These are phyloP conservation scores for Macaria notata DNA, from an alignment of 2,888 invertebrate genomes.

Conservation along the genomic window DNA sequence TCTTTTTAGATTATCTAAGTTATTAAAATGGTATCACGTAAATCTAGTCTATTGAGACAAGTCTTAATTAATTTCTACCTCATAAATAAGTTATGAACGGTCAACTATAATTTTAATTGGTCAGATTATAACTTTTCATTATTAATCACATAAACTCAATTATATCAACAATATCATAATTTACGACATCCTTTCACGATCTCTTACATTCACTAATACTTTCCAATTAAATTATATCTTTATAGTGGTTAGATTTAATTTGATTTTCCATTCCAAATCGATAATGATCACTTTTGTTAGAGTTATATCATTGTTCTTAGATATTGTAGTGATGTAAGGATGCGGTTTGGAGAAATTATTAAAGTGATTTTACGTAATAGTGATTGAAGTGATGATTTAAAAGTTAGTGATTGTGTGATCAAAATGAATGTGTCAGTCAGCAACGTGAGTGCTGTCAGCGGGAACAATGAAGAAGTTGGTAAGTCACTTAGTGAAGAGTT, in stretches of 20 bases:
- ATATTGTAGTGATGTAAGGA: constrained; percentile 21
- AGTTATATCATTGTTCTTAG: constrained; percentile 32
- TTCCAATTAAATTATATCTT: constrained; percentile 26
- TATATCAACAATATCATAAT: constrained; percentile 5
- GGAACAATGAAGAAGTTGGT: constrained; percentile 66
- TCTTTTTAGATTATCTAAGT: too few relatives aligned
- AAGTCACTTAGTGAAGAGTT: constrained; percentile 41
- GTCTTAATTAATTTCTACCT: constrained; percentile 1
- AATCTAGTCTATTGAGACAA: not conserved
- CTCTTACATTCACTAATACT: constrained; percentile 20
- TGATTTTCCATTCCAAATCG: constrained; percentile 28
- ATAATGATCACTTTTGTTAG: constrained; percentile 27
- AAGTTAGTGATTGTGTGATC: constrained; percentile 35
- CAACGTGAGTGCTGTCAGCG: constrained; percentile 36
- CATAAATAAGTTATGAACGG: constrained; percentile 1
- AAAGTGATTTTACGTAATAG: constrained; percentile 35
- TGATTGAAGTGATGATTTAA: constrained; percentile 41
- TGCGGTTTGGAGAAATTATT: constrained; percentile 14
- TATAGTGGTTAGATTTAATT: constrained; percentile 12
- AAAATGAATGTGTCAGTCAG: constrained; percentile 64
- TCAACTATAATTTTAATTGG: constrained; percentile 8
- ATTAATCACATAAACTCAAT: constrained; percentile 1
- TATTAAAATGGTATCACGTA: too few relatives aligned
- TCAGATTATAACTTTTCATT: constrained; percentile 8
- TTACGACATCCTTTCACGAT: constrained; percentile 11